Conservation (phyloP, 2,797 vertebrate species). For the Dicrostonyx torquatus region DNA sequence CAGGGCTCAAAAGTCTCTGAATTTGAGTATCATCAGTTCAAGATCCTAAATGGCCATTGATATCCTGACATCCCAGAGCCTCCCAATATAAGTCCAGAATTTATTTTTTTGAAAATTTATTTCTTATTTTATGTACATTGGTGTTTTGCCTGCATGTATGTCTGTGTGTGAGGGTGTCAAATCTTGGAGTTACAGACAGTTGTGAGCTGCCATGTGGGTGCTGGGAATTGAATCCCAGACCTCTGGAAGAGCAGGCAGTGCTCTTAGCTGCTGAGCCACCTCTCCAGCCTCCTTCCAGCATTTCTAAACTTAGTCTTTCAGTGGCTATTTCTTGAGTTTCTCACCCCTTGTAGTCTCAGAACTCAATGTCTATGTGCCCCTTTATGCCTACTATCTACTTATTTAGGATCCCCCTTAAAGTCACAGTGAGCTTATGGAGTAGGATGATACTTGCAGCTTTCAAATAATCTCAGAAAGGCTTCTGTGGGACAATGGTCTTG, state of each 20-base stretch:
- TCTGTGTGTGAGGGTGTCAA: no score
- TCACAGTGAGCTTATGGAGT: neutral
- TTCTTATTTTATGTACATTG: no score
- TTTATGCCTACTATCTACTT: neutral
- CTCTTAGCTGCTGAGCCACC: no score
- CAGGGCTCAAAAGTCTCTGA: neutral
- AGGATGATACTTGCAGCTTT: neutral
- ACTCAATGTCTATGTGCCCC: neutral
- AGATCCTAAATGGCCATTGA: neutral
- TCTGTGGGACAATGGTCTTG: no score
- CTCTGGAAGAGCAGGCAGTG: no score
- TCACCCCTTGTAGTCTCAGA: accelerated
- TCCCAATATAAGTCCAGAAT: neutral
- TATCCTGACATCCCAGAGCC: neutral
- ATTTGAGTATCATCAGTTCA: neutral
- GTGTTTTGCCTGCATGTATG: no score
- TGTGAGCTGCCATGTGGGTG: no score
- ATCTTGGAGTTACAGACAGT: no score
- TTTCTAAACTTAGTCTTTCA: neutral
- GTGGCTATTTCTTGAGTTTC: neutral
- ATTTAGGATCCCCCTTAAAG: neutral
- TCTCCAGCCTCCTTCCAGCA: no score
- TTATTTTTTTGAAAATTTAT: no score
- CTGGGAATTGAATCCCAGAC: no score
- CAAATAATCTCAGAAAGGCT: neutral